A percentile compares a stretch with the other conserved stretches of the same genome.
These are phyloP conservation scores for Scolopax bukidnonensis DNA, from an alignment of 2,797 vertebrate species.

Conservation along the genomic window DNA sequence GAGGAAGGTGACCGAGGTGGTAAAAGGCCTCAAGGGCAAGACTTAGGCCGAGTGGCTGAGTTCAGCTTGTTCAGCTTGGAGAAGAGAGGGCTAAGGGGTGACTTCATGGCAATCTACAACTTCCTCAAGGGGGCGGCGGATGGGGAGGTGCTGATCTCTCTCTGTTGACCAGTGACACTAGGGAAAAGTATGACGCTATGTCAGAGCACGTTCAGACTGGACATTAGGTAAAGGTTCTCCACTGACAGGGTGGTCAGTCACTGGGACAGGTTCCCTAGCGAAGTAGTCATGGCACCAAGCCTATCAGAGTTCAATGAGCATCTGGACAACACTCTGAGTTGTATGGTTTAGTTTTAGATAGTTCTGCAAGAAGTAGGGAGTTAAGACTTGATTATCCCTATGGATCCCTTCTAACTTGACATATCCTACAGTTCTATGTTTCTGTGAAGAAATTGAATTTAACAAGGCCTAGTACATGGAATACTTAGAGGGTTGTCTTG, in stretches of 20 bases:
- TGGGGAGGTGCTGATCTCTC: background rate
- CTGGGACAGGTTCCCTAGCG: background rate
- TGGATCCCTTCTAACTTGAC: background rate
- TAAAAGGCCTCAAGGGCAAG: background rate
- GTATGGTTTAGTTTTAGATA: background rate
- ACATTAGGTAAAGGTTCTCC: background rate
- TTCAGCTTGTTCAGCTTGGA: background rate
- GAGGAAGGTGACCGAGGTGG: background rate
- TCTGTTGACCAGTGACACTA: background rate
- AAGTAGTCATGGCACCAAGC: background rate
- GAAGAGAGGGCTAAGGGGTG: background rate
- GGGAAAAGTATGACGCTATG: background rate
- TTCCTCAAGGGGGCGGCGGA: background rate
- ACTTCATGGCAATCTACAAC: background rate
- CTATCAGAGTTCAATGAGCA: background rate
- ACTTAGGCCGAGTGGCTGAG: background rate
- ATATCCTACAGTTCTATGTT: background rate
- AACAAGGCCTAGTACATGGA: background rate
- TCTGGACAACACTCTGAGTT: background rate
- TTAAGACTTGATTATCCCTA: no score
- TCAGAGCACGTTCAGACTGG: background rate
- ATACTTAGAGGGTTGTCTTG: background rate
- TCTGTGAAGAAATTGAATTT: background rate
- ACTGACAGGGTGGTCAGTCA: background rate
- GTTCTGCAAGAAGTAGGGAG: background rate